Evolutionary conservation across 2,888 invertebrate species (phyloP).

Genomic region (Cataglyphis altisquamis): DNA sequence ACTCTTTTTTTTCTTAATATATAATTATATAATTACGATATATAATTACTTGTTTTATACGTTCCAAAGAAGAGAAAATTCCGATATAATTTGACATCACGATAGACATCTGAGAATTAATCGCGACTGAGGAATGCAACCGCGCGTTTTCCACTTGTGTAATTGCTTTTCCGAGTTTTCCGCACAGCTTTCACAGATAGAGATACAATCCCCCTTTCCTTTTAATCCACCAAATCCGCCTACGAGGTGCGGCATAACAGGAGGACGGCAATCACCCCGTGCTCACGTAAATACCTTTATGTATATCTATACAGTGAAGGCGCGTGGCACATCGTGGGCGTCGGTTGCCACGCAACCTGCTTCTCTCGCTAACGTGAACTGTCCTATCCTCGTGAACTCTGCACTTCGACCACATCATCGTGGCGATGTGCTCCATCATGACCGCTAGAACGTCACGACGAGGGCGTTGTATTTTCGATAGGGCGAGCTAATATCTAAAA

Average conservation of each 20-base stretch:
- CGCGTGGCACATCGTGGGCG: slow-evolving; percentile 81
- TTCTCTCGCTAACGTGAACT: slow-evolving; percentile 61
- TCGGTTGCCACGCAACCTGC: slow-evolving; percentile 81
- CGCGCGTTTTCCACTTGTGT: not conserved
- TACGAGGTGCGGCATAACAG: slow-evolving; percentile 40
- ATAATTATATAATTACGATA: too few species aligned
- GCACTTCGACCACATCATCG: slow-evolving; percentile 42
- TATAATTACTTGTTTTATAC: not conserved
- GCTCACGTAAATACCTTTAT: slow-evolving; percentile 48
- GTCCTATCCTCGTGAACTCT: slow-evolving; percentile 65
- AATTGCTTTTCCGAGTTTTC: slow-evolving; percentile 30
- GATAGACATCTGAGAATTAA: not conserved
- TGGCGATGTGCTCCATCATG: slow-evolving; percentile 52
- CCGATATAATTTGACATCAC: not conserved
- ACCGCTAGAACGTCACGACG: slow-evolving; percentile 39
- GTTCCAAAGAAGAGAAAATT: not conserved
- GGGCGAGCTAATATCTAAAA: not conserved
- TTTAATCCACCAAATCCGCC: slow-evolving; percentile 43
- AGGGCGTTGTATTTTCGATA: slow-evolving; percentile 31
- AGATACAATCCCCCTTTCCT: slow-evolving; percentile 12
- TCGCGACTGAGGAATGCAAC: not conserved
- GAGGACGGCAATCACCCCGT: slow-evolving; percentile 17
- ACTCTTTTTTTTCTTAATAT: not conserved
- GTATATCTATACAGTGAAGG: slow-evolving; percentile 44
- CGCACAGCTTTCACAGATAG: not conserved